A percentile compares a stretch with the other conserved stretches of the same genome.
phyloP scores from a whole-genome alignment of 2,113 vertebrate species.

The Labeo rohita region DNA sequence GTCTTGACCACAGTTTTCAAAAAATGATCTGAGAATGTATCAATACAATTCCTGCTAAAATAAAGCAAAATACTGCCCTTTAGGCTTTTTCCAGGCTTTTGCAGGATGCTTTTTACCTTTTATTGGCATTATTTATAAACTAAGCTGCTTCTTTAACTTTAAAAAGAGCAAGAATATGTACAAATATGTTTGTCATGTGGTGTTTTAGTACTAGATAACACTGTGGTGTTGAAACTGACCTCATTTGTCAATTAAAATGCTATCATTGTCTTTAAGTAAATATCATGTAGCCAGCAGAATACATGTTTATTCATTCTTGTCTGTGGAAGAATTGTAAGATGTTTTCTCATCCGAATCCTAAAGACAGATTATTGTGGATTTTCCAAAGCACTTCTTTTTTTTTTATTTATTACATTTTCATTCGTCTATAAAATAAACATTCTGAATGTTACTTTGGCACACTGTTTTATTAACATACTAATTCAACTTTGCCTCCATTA shows the following conservation, averaged over 20 bases:
- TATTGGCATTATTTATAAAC: constrained; percentile 52
- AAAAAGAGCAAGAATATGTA: neutral
- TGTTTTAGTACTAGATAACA: constrained; percentile 45
- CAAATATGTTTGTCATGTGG: neutral
- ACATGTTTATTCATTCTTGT: constrained; percentile 17
- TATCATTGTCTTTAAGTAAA: constrained; percentile 41
- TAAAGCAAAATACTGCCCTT: constrained; percentile 53
- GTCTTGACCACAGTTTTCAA: constrained; percentile 36
- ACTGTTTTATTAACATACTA: constrained; percentile 3
- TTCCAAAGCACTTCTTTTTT: constrained; percentile 60
- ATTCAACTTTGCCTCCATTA: neutral
- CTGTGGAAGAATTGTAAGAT: neutral
- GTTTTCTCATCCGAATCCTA: constrained; percentile 17
- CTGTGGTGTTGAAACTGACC: constrained; percentile 56
- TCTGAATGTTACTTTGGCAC: neutral
- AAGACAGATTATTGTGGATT: constrained; percentile 48
- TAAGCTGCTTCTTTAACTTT: constrained; percentile 53
- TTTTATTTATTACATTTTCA: constrained; percentile 50
- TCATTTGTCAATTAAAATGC: constrained; percentile 49
- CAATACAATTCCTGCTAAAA: constrained; percentile 45
- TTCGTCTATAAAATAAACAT: constrained; percentile 19
- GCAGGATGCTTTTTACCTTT: constrained; percentile 57
- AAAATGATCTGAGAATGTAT: constrained; percentile 42
- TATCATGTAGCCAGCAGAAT: constrained; percentile 22
- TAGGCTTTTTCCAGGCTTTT: constrained; percentile 36